A percentile compares a stretch with the other conserved stretches of the same genome.
Evolutionary conservation across 2,113 vertebrate genomes (phyloP).

Genomic region (Trichomycterus rosablanca): DNA sequence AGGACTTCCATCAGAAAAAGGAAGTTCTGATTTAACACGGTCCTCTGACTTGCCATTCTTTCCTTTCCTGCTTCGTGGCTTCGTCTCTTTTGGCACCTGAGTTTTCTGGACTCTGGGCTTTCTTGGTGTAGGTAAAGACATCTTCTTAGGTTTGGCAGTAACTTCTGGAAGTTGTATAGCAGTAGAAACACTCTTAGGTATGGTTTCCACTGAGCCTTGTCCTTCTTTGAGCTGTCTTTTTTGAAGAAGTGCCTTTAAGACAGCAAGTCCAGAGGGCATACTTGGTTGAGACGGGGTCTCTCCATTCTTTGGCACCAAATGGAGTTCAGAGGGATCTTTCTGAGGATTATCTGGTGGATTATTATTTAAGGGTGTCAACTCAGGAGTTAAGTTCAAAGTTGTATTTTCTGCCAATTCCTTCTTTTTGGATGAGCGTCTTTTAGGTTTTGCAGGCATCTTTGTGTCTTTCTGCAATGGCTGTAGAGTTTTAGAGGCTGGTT

Average conservation of each 20-base stretch:
- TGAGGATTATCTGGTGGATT: slow-evolving; percentile 4
- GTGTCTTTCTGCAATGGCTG: slow-evolving; percentile 33
- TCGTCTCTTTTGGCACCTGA: slow-evolving; percentile 71
- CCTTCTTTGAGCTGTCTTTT: slow-evolving; percentile 78
- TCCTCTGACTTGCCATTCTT: slow-evolving; percentile 63
- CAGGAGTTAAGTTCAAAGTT: slow-evolving; percentile 65
- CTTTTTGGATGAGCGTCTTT: slow-evolving; percentile 71
- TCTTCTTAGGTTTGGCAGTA: slow-evolving; percentile 63
- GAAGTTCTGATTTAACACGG: slow-evolving; percentile 61
- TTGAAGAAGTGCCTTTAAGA: slow-evolving; percentile 89
- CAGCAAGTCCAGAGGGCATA: slow-evolving; percentile 81
- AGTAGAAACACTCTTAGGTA: slow-evolving; percentile 50
- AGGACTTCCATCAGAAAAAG: slow-evolving; percentile 73
- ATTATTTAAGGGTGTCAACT: slow-evolving; percentile 50
- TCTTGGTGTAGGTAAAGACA: slow-evolving; percentile 63
- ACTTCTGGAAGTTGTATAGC: slow-evolving; percentile 59
- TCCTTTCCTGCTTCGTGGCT: slow-evolving; percentile 69
- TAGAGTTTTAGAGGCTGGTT: slow-evolving; percentile 14
- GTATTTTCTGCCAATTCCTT: slow-evolving; percentile 71
- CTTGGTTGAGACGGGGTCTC: slow-evolving; percentile 65
- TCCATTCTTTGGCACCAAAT: slow-evolving; percentile 59
- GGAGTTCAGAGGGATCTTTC: slow-evolving; percentile 13
- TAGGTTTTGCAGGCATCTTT: slow-evolving; percentile 55
- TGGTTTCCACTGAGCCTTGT: slow-evolving; percentile 57
- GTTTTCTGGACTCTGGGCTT: slow-evolving; percentile 75